These are phyloP conservation scores for Apantesis nais DNA, from an alignment of 2,888 invertebrate genomes.

Conservation along the genomic window DNA sequence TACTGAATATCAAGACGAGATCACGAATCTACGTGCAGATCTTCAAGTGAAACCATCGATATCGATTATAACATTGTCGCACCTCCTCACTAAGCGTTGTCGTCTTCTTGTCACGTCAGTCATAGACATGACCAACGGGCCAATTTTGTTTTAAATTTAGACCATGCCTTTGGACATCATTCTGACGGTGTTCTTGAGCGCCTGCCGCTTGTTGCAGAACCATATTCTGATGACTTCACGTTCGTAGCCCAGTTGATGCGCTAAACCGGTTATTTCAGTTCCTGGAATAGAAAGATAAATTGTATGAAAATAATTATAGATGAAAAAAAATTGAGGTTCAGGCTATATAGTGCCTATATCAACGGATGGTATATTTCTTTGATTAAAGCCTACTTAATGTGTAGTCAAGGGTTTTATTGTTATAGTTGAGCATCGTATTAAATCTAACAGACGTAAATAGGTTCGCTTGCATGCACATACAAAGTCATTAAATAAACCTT, in stretches of 20 bases:
- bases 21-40: constrained; percentile 63
- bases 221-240: constrained; percentile 99
- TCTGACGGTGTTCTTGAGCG: constrained; percentile 98
- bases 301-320: too few relatives aligned
- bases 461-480: too few relatives aligned
- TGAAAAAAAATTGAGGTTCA: too few relatives aligned
- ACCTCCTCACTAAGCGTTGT: constrained; percentile 52
- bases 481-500: too few relatives aligned
- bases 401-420: too few relatives aligned
- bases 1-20: constrained; percentile 59
- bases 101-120: constrained; percentile 20
- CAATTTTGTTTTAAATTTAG: constrained; percentile 65
- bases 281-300: constrained; percentile 87
- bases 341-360: too few relatives aligned
- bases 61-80: constrained; percentile 53
- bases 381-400: too few relatives aligned
- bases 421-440: too few relatives aligned
- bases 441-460: too few relatives aligned
- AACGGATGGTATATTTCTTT: too few relatives aligned
- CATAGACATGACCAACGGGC: constrained; percentile 8
- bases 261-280: constrained; percentile 97
- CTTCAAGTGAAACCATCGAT: constrained; percentile 58
- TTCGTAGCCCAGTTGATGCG: constrained; percentile 98
- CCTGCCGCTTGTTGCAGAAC: constrained; percentile 99
- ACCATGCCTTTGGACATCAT: constrained; percentile 96